A percentile compares a stretch with the other conserved stretches of the same genome.
phyloP scores from a whole-genome alignment of 2,797 vertebrate genomes.

The Arrhamphus sclerolepis region DNA sequence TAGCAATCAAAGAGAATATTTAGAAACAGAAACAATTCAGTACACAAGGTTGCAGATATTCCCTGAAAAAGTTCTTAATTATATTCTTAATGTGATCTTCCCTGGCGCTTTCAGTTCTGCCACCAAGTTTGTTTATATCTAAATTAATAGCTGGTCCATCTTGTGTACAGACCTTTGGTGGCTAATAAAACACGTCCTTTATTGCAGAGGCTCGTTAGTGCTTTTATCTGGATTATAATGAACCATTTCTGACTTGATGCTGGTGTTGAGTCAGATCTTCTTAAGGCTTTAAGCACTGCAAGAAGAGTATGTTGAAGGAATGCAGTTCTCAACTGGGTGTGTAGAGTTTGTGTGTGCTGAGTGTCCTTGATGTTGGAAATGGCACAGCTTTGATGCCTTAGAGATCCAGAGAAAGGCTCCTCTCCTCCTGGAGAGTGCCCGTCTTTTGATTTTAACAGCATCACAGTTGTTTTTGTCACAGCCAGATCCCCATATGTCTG shows the following conservation, averaged over 20 bases:
- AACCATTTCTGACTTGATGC: not conserved
- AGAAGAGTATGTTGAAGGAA: conserved; percentile 29
- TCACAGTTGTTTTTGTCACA: conserved; percentile 59
- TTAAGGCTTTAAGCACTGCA: conserved; percentile 11
- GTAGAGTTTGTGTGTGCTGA: conserved; percentile 23
- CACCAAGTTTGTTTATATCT: too few relatives aligned
- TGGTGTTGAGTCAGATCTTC: conserved; percentile 11
- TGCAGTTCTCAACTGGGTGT: conserved; percentile 25
- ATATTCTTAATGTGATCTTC: too few relatives aligned
- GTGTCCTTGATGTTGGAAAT: conserved; percentile 56
- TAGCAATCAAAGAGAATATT: too few relatives aligned
- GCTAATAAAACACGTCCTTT: too few relatives aligned
- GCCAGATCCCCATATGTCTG: conserved; percentile 47
- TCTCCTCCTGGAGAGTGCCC: conserved; percentile 26
- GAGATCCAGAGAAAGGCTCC: conserved; percentile 21
- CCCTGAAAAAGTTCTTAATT: too few relatives aligned
- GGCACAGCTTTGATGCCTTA: conserved; percentile 28
- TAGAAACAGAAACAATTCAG: too few relatives aligned
- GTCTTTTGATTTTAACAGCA: conserved; percentile 39
- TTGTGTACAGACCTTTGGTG: too few relatives aligned
- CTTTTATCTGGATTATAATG: not conserved
- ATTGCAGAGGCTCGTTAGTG: too few relatives aligned
- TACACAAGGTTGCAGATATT: too few relatives aligned
- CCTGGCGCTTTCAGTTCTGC: too few relatives aligned
- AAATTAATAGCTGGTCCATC: too few relatives aligned